A percentile compares a stretch with the other conserved stretches of the same genome.
phyloP scores from a whole-genome alignment of 2,113 vertebrate genomes.

The Pelecanus crispus region DNA sequence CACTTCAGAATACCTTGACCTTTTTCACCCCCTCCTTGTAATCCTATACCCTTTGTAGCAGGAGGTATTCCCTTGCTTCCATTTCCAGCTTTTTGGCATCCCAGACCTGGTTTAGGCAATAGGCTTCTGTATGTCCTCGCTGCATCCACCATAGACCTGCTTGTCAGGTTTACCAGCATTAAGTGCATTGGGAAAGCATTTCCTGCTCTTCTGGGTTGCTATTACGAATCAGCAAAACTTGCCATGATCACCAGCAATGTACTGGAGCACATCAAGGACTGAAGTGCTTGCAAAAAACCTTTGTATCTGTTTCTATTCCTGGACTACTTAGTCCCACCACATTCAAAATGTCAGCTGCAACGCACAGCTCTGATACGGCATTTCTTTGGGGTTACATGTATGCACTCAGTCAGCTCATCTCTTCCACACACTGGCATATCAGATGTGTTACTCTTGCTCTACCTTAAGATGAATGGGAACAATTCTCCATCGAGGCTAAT shows the following conservation, averaged over 20 bases:
- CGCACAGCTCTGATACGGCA: background rate
- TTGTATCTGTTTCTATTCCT: background rate
- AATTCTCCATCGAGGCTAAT: rapidly evolving
- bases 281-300: background rate
- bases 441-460: background rate
- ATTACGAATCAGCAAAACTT: background rate
- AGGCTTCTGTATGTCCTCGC: background rate
- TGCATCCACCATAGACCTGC: background rate
- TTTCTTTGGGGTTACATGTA: background rate
- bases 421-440: background rate
- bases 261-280: background rate
- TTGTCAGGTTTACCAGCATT: background rate
- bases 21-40: background rate
- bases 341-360: background rate
- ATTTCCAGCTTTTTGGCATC: background rate
- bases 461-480: background rate
- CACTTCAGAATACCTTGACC: background rate
- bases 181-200: background rate
- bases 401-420: background rate
- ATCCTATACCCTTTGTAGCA: background rate
- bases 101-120: background rate
- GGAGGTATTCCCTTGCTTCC: background rate
- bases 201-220: background rate
- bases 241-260: background rate
- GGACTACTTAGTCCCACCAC: background rate